Base-by-base conservation (phyloP, 2,797 vertebrate genomes). In the Pipistrellus pipistrellus region DNA sequence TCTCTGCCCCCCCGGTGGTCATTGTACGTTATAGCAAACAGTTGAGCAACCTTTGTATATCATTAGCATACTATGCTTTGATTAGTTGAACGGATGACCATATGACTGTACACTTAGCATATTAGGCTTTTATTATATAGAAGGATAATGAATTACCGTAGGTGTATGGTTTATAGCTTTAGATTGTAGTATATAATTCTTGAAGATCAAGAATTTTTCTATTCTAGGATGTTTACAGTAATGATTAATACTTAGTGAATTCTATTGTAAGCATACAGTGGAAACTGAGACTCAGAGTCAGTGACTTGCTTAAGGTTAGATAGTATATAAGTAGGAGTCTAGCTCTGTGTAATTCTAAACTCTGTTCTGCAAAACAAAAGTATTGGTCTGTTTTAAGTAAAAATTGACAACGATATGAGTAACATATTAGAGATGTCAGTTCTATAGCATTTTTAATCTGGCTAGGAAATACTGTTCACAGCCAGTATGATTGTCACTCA, bases 401-500 rank as follows among this genome's bases (percentile, higher is more conserved):
- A 88, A 78, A 66, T 17, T 15, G 51, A 41, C 12, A 66, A 15
- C 27, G 62, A 69, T 32, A n/a, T 9, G 48, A 82, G 10, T 90
- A 81, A 87, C 6, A 32, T 68, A 82, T 75, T 77, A 53, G 46
- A 94, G 85, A 73, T 73, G 38, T 30, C 38, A 38, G 23, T 82
- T 89, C 78, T 71, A 13, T 18, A 51, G 41, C 53, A 85, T 80
- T 75, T 93, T 96, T 66, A 81, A 87, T 93, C 69, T 95, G 69
- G 3, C 35, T 86, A 75, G 57, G 27, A 90, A 85, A 85, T 64
- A 57, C 4, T 55, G 4, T 85, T 85, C 27, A 72, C 18, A 88
- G 55, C 41, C 18, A 2, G 2, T 17, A 76, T 91, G 96, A 98
- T 97, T 97, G 97, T 96, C 94, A 86, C 90, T 95, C 95, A 96